These are phyloP conservation scores for Rhynchonycteris naso DNA, from an alignment of 2,797 vertebrate species.

Conservation along the genomic window DNA sequence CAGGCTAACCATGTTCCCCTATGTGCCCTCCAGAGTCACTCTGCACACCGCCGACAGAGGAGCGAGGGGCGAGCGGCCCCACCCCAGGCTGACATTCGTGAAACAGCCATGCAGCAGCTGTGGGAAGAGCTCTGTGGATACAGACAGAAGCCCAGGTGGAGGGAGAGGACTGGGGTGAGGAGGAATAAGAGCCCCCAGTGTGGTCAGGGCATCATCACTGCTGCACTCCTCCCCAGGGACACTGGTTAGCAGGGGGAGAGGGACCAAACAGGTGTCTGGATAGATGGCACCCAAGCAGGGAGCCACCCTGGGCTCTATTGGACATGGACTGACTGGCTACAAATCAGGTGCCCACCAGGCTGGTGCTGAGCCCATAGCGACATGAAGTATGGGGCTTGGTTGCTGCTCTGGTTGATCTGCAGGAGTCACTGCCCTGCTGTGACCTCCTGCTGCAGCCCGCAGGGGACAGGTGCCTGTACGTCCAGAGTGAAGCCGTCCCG, in stretches of 20 bases:
- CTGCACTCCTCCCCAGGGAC: not conserved
- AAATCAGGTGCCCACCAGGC: not conserved
- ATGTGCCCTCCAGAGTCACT: not conserved
- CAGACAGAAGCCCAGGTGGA: not conserved
- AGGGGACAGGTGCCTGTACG: not conserved
- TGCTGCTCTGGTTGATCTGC: constrained; percentile 9
- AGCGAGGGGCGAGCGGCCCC: not conserved
- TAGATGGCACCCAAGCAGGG: not conserved
- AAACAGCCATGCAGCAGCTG: not conserved
- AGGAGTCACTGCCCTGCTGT: not conserved
- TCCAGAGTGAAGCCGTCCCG: not conserved
- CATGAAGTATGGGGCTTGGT: not conserved
- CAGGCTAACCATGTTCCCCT: not conserved
- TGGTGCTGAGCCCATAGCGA: not conserved
- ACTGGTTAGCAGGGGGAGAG: not conserved
- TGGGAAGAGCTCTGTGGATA: not conserved
- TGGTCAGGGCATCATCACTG: not conserved
- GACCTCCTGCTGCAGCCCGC: not conserved
- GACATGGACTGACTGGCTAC: constrained; percentile 17
- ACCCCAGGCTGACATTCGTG: rapidly evolving
- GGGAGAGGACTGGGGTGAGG: not conserved
- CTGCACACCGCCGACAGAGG: not conserved
- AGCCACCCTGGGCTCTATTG: not conserved
- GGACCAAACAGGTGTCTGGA: constrained; percentile 18
- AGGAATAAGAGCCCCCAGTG: not conserved